phyloP scores from a whole-genome alignment of 2,113 vertebrate genomes.

The Cebidichthys violaceus region DNA sequence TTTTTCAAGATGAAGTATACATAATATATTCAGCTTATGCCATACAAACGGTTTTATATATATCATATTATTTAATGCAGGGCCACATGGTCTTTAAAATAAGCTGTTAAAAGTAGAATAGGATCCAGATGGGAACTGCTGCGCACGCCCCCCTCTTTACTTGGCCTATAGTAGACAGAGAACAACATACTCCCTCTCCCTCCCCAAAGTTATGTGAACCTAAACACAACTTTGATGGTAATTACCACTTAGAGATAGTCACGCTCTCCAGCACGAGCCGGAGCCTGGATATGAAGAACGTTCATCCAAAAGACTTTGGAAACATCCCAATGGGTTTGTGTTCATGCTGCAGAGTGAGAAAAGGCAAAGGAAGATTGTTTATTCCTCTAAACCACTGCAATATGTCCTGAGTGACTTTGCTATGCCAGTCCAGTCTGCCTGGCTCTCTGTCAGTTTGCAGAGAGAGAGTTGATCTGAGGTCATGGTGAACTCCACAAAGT shows the following conservation, averaged over 20 bases:
- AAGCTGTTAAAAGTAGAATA: slow-evolving; percentile 47
- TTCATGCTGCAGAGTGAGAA: slow-evolving; percentile 18
- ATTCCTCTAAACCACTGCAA: slow-evolving; percentile 3
- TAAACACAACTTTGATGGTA: slow-evolving; percentile 45
- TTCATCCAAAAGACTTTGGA: slow-evolving; percentile 1
- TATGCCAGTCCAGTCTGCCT: slow-evolving; percentile 1
- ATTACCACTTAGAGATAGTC: slow-evolving; percentile 12
- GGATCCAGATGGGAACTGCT: slow-evolving; percentile 72
- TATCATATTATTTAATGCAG: background rate
- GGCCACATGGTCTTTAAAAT: slow-evolving; percentile 37
- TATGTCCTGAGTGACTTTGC: slow-evolving; percentile 16
- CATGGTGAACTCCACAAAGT: background rate
- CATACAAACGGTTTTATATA: background rate
- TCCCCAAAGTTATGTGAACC: slow-evolving; percentile 47
- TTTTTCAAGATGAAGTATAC: background rate
- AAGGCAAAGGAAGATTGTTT: background rate
- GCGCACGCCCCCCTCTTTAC: slow-evolving; percentile 54
- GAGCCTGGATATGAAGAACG: background rate
- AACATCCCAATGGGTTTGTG: background rate
- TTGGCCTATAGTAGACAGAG: slow-evolving; percentile 69
- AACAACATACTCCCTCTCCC: slow-evolving; percentile 57
- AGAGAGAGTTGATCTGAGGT: slow-evolving; percentile 14
- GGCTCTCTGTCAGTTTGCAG: slow-evolving; percentile 27
- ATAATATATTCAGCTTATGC: background rate
- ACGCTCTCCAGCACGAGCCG: background rate